phyloP scores from a whole-genome alignment of 2,888 invertebrate genomes.

The Drosophila differens region DNA sequence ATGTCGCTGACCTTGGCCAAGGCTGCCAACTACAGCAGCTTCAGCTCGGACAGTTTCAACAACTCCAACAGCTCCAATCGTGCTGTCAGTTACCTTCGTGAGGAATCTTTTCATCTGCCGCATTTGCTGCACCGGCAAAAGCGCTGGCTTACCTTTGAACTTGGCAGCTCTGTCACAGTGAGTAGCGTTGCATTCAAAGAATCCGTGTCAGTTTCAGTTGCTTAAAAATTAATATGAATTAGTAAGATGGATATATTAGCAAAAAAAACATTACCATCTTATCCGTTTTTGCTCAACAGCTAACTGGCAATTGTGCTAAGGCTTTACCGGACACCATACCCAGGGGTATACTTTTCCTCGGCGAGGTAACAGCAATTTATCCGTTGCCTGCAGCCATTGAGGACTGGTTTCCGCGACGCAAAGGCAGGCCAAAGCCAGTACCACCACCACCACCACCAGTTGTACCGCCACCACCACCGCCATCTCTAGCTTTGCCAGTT shows the following conservation, averaged over 20 bases:
- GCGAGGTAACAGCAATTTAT: constrained; percentile 76
- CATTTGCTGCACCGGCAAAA: constrained; percentile 67
- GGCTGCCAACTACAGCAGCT: constrained; percentile 11
- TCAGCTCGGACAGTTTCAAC: constrained; percentile 18
- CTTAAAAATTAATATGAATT: not conserved
- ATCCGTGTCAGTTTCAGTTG: not conserved
- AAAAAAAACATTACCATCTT: not conserved
- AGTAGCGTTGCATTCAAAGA: constrained; percentile 24
- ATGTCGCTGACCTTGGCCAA: constrained; percentile 19
- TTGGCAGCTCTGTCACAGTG: constrained; percentile 77
- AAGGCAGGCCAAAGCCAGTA: constrained; percentile 40
- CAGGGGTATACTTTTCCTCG: constrained; percentile 70
- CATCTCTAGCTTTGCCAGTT: constrained; percentile 16
- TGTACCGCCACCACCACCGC: constrained; percentile 45
- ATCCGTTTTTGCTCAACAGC: constrained; percentile 24
- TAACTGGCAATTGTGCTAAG: constrained; percentile 75
- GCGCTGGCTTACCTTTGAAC: constrained; percentile 81
- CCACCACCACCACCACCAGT: constrained; percentile 39
- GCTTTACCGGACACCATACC: constrained; percentile 73
- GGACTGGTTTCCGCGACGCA: constrained; percentile 57
- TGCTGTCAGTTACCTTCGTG: constrained; percentile 52
- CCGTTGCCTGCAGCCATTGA: constrained; percentile 71
- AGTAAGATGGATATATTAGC: too few species aligned
- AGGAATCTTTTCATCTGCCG: constrained; percentile 32
- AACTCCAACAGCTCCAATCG: constrained; percentile 27